These are phyloP conservation scores for Nestor notabilis DNA, from an alignment of 2,113 vertebrate genomes.

Conservation along the genomic window DNA sequence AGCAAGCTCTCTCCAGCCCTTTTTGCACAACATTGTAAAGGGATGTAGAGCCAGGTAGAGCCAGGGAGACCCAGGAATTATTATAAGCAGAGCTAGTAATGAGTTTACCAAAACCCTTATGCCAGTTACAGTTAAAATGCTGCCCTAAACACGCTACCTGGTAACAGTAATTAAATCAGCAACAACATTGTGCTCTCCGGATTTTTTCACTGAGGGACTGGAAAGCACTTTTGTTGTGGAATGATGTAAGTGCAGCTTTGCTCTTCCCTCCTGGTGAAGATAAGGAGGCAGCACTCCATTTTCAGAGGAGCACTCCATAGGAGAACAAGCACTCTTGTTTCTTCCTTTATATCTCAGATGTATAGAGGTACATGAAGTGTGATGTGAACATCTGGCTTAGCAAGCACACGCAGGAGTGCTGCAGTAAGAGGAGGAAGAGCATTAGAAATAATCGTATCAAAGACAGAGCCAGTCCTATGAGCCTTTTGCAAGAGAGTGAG, in stretches of 20 bases:
- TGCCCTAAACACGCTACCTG: background rate
- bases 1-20: background rate
- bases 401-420: background rate
- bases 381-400: background rate
- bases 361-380: background rate
- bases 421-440: background rate
- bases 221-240: background rate
- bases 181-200: background rate
- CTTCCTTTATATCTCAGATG: background rate
- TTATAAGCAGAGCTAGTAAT: background rate
- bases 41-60: background rate
- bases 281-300: background rate
- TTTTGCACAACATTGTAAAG: background rate
- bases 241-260: background rate
- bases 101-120: background rate
- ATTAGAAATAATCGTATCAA: background rate
- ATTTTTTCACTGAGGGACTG: background rate
- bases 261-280: background rate
- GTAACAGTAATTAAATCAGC: constrained; percentile 6
- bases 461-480: background rate
- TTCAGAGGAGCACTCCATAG: background rate
- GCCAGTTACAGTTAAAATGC: background rate
- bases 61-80: background rate
- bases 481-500: background rate
- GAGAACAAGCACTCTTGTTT: background rate